These are phyloP conservation scores for Syndactyla subalaris DNA, from an alignment of 2,797 vertebrate species.

Conservation along the genomic window DNA sequence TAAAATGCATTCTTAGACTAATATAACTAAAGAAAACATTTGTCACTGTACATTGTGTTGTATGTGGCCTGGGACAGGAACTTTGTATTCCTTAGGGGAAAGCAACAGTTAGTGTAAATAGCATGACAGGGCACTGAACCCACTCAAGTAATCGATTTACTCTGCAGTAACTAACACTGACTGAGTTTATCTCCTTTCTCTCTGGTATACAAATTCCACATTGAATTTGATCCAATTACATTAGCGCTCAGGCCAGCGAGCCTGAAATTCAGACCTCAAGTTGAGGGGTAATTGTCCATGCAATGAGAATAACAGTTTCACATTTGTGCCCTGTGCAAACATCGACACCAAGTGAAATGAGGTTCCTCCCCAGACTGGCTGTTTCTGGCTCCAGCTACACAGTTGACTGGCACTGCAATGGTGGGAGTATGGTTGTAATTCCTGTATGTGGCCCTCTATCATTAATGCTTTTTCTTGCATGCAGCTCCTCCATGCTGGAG, in stretches of 20 bases:
- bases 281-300: slow-evolving; percentile 11
- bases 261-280: slow-evolving; percentile 26
- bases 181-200: neutral
- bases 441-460: neutral
- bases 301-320: neutral
- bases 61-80: neutral
- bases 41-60: neutral
- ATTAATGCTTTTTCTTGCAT: neutral
- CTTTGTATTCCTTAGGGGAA: neutral
- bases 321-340: neutral
- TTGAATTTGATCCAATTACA: slow-evolving; percentile 21
- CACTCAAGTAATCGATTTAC: neutral
- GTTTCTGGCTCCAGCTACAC: neutral
- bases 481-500: neutral
- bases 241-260: neutral
- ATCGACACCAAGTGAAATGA: neutral
- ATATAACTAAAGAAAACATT: neutral
- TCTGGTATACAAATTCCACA: neutral
- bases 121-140: neutral
- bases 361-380: neutral
- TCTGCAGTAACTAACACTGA: slow-evolving; percentile 1
- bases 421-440: neutral
- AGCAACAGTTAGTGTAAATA: neutral
- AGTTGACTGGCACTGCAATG: neutral
- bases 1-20: neutral